Evolutionary conservation across 1,140 invertebrate species (phyloP), one percentile per base, ranked within the genome.

Genomic region (Delia radicum): DNA sequence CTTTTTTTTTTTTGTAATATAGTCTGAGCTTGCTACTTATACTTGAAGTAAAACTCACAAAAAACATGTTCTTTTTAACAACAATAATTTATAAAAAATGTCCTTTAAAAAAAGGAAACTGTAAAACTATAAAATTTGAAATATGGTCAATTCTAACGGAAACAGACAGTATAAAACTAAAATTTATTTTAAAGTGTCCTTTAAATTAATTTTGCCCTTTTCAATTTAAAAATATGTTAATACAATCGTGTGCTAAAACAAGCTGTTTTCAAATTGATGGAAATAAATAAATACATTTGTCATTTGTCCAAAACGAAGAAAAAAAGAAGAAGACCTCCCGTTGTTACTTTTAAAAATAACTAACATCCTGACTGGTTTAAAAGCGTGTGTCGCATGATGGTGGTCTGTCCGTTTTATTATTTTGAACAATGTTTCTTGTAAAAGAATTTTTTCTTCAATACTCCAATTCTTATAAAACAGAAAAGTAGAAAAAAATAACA

Each of bases 361-460:
- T 29, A 69, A 69, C 29, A 69, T 69, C 29, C 65, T 69, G 65
- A n/a, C 65, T 69, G 65, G 8, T 37, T 0, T 15, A 37, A 18
- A 69, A 69, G 65, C 29, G 65, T 37, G 65, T 69, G 29, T 69
- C 29, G 5, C 31, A 2, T 33, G 65, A 69, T 69, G 65, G 65
- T 69, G 65, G 65, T 69, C 65, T 33, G 29, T 37, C 5, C 29
- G 1, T 21, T 29, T 12, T 1, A 67, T 8, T 67, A 31, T 31
- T 67, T 63, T 33, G n/a, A 33, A 31, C 29, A 55, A 55, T 55
- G 18, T 69, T 69, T 69, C 65, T 33, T 21, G 37, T 33, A 69
- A 69, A 69, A 69, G 6, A 69, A 69, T 3, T 27, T 15, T 33
- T 24, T 37, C 31, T 21, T 69, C 12, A 15, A 21, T 69, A 4